Evolutionary conservation across 2,113 vertebrate genomes (phyloP).

Genomic region (Oncorhynchus mykiss): DNA sequence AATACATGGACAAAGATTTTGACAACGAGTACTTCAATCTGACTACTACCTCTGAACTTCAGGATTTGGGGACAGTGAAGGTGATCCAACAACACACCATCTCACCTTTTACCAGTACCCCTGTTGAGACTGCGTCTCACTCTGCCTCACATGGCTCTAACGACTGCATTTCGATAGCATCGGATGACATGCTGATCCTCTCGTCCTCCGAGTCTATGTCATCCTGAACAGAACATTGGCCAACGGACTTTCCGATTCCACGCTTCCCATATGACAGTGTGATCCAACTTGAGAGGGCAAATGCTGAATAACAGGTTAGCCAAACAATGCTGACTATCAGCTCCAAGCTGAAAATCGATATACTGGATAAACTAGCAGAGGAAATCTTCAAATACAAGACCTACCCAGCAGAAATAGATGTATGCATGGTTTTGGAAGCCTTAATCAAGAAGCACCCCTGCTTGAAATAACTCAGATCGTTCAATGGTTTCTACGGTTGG

Average conservation of each 20-base stretch:
- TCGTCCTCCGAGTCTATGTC: no score
- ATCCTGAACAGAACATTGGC: no score
- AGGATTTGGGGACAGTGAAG: not conserved
- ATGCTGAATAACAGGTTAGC: no score
- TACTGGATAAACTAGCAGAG: constrained; percentile 20
- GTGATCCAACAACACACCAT: no score
- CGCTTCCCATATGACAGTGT: no score
- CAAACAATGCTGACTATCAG: not conserved
- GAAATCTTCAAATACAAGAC: constrained; percentile 29
- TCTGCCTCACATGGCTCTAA: no score
- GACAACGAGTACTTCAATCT: not conserved
- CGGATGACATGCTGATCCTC: no score
- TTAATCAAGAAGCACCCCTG: not conserved
- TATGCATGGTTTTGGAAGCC: constrained; percentile 24
- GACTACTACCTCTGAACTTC: constrained; percentile 14
- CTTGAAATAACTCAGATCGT: not conserved
- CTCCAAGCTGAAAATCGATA: constrained; percentile 22
- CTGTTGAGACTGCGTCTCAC: not conserved
- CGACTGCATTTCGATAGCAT: no score
- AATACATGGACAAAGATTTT: constrained; percentile 31
- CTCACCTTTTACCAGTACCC: no score
- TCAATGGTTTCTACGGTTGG: constrained; percentile 20
- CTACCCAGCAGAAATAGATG: constrained; percentile 21
- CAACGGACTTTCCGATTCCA: no score
- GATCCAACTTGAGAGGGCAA: no score